Base-by-base conservation (phyloP, 2,888 invertebrate species). In the Carcina quercana region DNA sequence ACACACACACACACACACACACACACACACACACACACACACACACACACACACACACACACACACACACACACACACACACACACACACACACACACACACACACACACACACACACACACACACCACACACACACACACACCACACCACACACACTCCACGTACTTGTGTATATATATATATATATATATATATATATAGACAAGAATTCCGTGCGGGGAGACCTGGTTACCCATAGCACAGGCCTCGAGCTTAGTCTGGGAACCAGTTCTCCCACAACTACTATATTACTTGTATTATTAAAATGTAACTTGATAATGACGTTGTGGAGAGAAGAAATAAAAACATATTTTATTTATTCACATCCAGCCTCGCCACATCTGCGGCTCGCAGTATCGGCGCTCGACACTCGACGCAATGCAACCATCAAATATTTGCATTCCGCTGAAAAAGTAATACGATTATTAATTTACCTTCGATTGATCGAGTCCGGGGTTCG, bases 341-440 rank as follows among this genome's bases (percentile, higher is more conserved):
- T n/a, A n/a, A n/a, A n/a, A n/a, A n/a, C n/a, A n/a, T n/a, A n/a
- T n/a, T n/a, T n/a, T n/a, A n/a, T n/a, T n/a, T n/a, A n/a, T n/a
- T n/a, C 50, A 45, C 32, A 28, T 47, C 40, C 35, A 43, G 38
- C 10, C 15, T 5, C 10, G n/a, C 19, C 27, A 32, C 20, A 26
- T 35, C 30, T 13, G 17, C 8, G 28, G 28, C 13, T 44, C 40
- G 33, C 63, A 50, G 56, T 69, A 69, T 68, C 65, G 50, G 50
- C 48, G 28, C 34, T 38, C 60, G 44, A 40, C 72, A 68, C 61
- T 60, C 68, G 62, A 75, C 70, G 43, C 78, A 70, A 59, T 58
- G 68, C 74, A 76, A 75, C 74, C 79, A 71, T 73, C 74, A 78
- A 79, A 80, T 78, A 80, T 82, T 80, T 83, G 75, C 78, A 78